Conservation (phyloP, 2,113 vertebrate species). For the Tringa solitaria region DNA sequence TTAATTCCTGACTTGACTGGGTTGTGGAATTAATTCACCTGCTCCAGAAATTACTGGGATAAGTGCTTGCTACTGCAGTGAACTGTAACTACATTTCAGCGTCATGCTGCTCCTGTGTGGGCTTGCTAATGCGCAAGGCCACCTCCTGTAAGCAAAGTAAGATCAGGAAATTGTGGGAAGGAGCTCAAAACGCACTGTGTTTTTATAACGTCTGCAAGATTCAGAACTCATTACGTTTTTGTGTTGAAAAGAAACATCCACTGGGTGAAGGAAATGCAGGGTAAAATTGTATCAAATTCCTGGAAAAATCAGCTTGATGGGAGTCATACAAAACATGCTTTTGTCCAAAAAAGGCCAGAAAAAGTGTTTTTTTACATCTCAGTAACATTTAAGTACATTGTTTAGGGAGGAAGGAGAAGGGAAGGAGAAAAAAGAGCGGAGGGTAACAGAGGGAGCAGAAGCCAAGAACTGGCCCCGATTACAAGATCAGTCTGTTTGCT, state of each 20-base stretch:
- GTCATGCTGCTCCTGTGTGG: neutral
- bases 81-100: neutral
- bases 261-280: neutral
- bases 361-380: neutral
- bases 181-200: neutral
- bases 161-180: conserved; percentile 13
- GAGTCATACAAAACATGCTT: neutral
- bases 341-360: neutral
- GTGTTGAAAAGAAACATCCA: neutral
- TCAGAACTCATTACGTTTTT: neutral
- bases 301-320: neutral
- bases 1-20: neutral
- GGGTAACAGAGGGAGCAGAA: neutral
- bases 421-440: neutral
- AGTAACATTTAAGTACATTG: neutral
- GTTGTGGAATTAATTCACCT: conserved; percentile 4
- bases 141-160: neutral
- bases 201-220: neutral
- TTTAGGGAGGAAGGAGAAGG: neutral
- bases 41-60: neutral
- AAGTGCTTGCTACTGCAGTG: neutral
- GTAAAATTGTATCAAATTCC: neutral
- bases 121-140: neutral
- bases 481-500: neutral
- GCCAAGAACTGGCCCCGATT: rapidly evolving